Conservation (phyloP, 2,113 vertebrate genomes). For the Dinomys branickii region DNA sequence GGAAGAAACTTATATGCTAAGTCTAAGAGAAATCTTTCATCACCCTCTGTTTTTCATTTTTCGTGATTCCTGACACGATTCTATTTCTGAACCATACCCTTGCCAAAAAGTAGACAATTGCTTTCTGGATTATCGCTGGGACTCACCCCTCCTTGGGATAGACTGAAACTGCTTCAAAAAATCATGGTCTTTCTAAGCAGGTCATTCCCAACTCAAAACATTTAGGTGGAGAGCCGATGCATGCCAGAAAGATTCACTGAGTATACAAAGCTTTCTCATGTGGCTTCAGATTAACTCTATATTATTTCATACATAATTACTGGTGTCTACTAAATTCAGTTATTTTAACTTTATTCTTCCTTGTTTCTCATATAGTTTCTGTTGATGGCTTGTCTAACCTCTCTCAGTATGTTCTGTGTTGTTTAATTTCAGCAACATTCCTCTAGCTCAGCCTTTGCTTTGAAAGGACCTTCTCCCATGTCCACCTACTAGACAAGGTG, state of each 20-base stretch:
- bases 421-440: conserved; percentile 13
- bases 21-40: neutral
- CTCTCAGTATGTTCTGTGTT: neutral
- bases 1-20: conserved; percentile 37
- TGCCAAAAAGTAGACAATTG: neutral
- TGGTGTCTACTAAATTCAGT: neutral
- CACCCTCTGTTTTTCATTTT: neutral
- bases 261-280: neutral
- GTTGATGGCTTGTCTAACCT: neutral
- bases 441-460: conserved; percentile 29
- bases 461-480: neutral
- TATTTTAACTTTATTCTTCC: neutral
- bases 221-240: neutral
- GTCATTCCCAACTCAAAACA: neutral
- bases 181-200: neutral
- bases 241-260: neutral
- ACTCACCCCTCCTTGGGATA: neutral
- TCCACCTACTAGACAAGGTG: neutral
- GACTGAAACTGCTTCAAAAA: neutral
- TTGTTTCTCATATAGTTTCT: neutral
- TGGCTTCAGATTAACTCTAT: neutral
- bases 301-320: conserved; percentile 58
- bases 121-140: neutral
- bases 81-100: neutral
- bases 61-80: neutral